Percentiles rank a stretch among this genome's conserved stretches.
Conservation (phyloP, 2,797 vertebrate species). For the Vireo griseus region DNA sequence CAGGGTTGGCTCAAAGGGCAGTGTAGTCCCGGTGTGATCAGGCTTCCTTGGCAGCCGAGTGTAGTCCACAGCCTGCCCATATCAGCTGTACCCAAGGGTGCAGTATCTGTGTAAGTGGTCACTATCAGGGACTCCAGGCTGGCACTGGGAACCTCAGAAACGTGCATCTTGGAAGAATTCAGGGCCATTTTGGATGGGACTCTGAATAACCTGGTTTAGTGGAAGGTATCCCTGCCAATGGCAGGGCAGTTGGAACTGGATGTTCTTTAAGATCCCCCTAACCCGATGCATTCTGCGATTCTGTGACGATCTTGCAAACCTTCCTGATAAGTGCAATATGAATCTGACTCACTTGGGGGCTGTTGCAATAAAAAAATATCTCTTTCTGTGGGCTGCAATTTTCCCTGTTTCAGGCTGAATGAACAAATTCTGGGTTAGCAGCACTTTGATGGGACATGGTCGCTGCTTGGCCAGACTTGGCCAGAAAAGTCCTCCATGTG, state of each 20-base stretch:
- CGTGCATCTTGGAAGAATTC: background rate
- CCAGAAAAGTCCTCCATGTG: background rate
- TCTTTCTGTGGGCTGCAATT: background rate
- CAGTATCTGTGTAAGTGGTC: too few relatives aligned
- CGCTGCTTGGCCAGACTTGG: background rate
- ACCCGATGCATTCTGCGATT: background rate
- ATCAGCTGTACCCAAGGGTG: background rate
- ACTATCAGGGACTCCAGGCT: background rate
- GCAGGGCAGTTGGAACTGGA: background rate
- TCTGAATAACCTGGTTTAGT: background rate
- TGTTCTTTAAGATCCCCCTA: background rate
- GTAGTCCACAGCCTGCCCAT: background rate
- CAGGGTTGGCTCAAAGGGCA: background rate
- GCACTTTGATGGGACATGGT: background rate
- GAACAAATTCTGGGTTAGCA: background rate
- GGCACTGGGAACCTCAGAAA: background rate
- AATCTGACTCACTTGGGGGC: background rate
- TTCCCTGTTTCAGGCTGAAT: background rate
- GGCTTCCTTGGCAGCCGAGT: background rate
- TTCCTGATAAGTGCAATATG: background rate
- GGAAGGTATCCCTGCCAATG: background rate
- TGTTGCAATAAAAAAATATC: background rate
- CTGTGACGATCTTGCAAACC: background rate
- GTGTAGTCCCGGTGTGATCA: accelerated
- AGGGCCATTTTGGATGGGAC: background rate